phyloP scores from a whole-genome alignment of 2,888 invertebrate genomes.

The Metopia argyrocephala region DNA sequence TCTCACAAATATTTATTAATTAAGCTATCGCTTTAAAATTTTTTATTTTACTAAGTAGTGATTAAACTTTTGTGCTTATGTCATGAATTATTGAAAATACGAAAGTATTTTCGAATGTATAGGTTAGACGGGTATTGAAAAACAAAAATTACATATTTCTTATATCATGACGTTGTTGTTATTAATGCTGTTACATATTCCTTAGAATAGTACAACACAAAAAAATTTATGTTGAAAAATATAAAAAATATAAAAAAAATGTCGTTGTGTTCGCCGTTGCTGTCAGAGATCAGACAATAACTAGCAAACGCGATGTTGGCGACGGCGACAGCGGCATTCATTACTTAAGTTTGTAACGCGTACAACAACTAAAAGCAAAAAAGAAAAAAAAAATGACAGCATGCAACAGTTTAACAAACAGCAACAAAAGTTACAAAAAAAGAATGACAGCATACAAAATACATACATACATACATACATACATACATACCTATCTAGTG shows the following conservation, averaged over 20 bases:
- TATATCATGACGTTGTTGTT: neutral
- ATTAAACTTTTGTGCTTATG: too few relatives aligned
- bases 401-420: constrained; percentile 8
- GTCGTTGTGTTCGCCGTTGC: neutral
- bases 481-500: neutral
- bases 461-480: neutral
- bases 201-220: neutral
- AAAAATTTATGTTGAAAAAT: neutral
- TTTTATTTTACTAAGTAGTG: too few relatives aligned
- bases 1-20: too few relatives aligned
- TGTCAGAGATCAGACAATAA: constrained; percentile 39
- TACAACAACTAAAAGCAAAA: too few relatives aligned
- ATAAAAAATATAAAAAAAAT: neutral
- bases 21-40: too few relatives aligned
- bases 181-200: neutral
- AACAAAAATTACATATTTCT: too few relatives aligned
- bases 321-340: neutral
- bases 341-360: constrained; percentile 19
- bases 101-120: too few relatives aligned
- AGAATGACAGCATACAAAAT: constrained; percentile 31
- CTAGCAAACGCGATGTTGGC: constrained; percentile 1
- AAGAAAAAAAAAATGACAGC: too few relatives aligned
- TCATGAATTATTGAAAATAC: too few relatives aligned
- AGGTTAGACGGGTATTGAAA: too few relatives aligned
- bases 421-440: constrained; percentile 10